A percentile compares a stretch with the other conserved stretches of the same genome.
These are phyloP conservation scores for Polietes domitor DNA, from an alignment of 2,888 invertebrate species.

Conservation along the genomic window DNA sequence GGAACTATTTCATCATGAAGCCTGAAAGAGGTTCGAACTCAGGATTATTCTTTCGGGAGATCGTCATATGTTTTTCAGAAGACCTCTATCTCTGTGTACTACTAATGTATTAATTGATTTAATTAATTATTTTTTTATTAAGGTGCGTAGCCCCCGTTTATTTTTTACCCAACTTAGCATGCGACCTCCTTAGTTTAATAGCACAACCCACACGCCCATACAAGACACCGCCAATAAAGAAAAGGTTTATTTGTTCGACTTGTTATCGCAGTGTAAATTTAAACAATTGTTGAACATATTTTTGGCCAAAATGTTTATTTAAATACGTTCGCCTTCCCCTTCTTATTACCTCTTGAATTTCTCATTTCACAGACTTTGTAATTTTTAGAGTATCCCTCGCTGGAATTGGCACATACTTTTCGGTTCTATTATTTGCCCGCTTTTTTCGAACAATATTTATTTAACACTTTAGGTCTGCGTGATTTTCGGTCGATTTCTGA, in stretches of 20 bases:
- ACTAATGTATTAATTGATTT: too few relatives aligned
- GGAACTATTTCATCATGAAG: too few relatives aligned
- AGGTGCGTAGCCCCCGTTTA: too few relatives aligned
- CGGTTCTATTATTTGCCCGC: background rate
- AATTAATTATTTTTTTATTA: too few relatives aligned
- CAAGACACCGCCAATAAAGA: background rate
- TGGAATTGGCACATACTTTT: constrained; percentile 3
- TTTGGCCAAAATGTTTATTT: background rate
- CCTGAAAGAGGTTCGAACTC: too few relatives aligned
- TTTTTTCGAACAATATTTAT: constrained; percentile 1
- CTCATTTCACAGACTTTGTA: constrained; percentile 39
- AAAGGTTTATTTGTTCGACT: constrained; percentile 4
- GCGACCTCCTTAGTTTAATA: too few relatives aligned
- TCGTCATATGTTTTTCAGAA: too few relatives aligned
- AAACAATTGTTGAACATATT: background rate
- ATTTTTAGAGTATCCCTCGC: background rate
- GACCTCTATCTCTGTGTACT: too few relatives aligned
- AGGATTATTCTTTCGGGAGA: too few relatives aligned
- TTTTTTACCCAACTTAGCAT: too few relatives aligned
- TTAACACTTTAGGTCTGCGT: background rate
- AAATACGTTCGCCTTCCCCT: too few relatives aligned
- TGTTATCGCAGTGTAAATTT: background rate
- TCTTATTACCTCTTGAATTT: constrained; percentile 27
- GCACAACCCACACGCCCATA: background rate
- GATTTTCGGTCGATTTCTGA: background rate